Percentiles rank a stretch among this genome's conserved stretches.
Conservation (phyloP, 2,113 vertebrate species). For the Aramus guarauna region DNA sequence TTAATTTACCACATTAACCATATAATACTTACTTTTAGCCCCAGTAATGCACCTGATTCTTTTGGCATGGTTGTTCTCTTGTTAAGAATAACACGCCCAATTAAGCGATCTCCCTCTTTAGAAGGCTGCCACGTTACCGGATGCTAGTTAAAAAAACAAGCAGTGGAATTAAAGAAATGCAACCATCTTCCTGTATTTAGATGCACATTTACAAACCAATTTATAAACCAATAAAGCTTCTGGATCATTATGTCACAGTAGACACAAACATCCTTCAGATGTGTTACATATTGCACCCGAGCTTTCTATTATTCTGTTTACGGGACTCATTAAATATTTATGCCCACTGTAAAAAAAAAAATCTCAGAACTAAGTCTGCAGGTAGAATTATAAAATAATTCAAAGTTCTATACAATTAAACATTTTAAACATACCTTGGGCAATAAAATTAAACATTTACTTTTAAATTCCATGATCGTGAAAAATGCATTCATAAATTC, state of each 20-base stretch:
- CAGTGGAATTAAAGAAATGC: not conserved
- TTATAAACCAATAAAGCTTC: not conserved
- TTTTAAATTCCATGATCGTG: not conserved
- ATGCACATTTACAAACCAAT: not conserved
- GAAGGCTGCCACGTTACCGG: slow-evolving; percentile 98
- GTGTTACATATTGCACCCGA: not conserved
- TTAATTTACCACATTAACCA: not conserved
- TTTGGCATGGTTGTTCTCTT: slow-evolving; percentile 96
- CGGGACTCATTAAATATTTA: not conserved
- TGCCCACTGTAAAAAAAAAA: not conserved
- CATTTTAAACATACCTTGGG: not conserved
- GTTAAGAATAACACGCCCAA: slow-evolving; percentile 95
- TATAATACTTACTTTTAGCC: slow-evolving; percentile 86
- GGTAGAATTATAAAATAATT: not conserved
- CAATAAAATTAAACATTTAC: not conserved
- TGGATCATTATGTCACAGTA: not conserved
- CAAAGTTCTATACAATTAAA: not conserved
- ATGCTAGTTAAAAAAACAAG: slow-evolving; percentile 78
- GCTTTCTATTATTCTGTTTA: not conserved
- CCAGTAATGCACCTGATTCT: slow-evolving; percentile 92
- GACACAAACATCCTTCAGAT: not conserved
- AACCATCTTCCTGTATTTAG: not conserved
- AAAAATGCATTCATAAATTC: not conserved
- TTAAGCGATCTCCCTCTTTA: slow-evolving; percentile 97
- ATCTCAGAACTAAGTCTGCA: not conserved